Evolutionary conservation across 2,113 vertebrate genomes (phyloP).

Genomic region (Gopherus evgoodei): DNA sequence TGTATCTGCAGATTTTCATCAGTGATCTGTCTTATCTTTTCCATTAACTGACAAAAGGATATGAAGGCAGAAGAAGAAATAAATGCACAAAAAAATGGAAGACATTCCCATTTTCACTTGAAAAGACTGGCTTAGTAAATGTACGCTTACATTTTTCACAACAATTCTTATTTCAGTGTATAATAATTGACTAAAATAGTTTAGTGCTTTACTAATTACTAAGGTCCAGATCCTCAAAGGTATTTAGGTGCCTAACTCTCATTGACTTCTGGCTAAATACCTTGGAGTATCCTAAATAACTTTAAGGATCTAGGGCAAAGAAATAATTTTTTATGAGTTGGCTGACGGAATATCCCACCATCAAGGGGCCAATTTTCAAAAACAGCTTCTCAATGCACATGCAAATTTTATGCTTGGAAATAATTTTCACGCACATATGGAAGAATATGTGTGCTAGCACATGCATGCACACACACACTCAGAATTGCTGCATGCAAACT

Average conservation of each 20-base stretch:
- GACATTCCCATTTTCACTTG: neutral
- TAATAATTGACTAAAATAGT: neutral
- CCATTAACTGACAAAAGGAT: constrained; percentile 65
- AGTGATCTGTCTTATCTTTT: constrained; percentile 67
- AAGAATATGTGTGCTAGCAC: neutral
- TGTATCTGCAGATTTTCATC: constrained; percentile 44
- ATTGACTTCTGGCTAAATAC: neutral
- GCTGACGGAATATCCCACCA: neutral
- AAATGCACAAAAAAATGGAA: neutral
- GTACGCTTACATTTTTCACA: neutral
- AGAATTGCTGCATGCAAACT: neutral
- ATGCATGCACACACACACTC: neutral
- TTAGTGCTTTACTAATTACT: neutral
- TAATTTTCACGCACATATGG: neutral
- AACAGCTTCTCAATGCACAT: neutral
- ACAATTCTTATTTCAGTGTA: neutral
- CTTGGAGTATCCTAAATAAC: neutral
- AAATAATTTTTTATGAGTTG: neutral
- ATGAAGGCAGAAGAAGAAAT: neutral
- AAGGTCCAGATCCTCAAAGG: neutral
- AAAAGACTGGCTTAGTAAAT: neutral
- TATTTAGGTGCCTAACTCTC: neutral
- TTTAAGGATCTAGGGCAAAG: neutral
- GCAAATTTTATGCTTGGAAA: neutral
- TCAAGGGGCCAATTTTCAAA: too few relatives aligned